Evolutionary conservation across 2,113 vertebrate species (phyloP).

Genomic region (Tetrao urogallus): DNA sequence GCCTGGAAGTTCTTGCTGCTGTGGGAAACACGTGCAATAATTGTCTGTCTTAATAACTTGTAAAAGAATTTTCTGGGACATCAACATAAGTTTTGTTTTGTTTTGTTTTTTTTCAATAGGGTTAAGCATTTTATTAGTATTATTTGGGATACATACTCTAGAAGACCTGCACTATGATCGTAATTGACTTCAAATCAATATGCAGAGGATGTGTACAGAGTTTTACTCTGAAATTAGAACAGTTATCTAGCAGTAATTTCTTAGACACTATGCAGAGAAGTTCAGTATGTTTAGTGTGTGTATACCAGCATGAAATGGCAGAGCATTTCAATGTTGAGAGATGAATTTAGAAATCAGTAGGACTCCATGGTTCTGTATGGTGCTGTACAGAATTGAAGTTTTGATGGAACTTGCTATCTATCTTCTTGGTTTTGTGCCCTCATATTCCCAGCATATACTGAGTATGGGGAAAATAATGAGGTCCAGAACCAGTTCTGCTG

Average conservation of each 20-base stretch:
- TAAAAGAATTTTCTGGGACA: not conserved
- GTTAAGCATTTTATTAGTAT: not conserved
- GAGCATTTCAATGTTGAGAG: not conserved
- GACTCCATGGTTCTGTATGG: too few species aligned
- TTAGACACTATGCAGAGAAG: not conserved
- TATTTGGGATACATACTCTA: not conserved
- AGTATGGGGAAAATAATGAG: not conserved
- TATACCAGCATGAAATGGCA: not conserved
- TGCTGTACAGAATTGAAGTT: not conserved
- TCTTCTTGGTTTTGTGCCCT: fast-evolving
- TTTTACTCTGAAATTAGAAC: fast-evolving
- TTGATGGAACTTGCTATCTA: fast-evolving
- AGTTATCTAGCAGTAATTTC: not conserved
- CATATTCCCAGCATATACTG: not conserved
- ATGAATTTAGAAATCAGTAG: not conserved
- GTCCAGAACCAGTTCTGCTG: fast-evolving
- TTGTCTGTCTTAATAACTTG: not conserved
- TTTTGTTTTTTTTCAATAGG: not conserved
- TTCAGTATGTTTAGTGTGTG: fast-evolving
- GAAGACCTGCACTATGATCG: not conserved
- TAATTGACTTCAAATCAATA: not conserved
- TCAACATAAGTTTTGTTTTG: not conserved
- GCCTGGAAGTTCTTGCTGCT: not conserved
- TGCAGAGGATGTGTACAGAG: not conserved
- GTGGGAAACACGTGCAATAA: constrained; percentile 7